A percentile compares a stretch with the other conserved stretches of the same genome.
phyloP scores from a whole-genome alignment of 2,888 invertebrate genomes.

The Scaptomyza flava region DNA sequence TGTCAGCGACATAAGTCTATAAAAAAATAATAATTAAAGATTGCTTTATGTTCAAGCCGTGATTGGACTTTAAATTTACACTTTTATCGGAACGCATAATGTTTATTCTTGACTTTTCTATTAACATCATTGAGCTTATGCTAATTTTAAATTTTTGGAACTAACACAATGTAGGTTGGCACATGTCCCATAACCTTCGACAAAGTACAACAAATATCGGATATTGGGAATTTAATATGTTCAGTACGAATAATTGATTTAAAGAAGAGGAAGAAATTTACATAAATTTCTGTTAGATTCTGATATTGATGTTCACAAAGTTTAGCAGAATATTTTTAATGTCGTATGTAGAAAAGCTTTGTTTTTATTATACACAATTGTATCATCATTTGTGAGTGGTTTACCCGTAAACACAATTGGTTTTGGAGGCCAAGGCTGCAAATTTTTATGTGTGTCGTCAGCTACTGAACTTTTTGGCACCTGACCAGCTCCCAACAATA shows the following conservation, averaged over 20 bases:
- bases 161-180: constrained; percentile 27
- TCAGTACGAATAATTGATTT: too few species aligned
- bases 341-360: too few species aligned
- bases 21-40: constrained; percentile 67
- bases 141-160: constrained; percentile 45
- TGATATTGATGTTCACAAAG: too few species aligned
- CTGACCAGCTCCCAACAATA: constrained; percentile 45
- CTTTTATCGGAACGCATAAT: constrained; percentile 35
- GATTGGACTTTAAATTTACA: constrained; percentile 57
- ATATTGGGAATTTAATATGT: too few species aligned
- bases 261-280: too few species aligned
- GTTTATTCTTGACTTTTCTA: constrained; percentile 40
- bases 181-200: constrained; percentile 17
- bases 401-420: constrained; percentile 31
- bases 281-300: too few species aligned
- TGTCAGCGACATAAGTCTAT: constrained; percentile 62
- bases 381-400: background rate
- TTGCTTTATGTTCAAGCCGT: constrained; percentile 70
- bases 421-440: constrained; percentile 73
- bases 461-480: constrained; percentile 65
- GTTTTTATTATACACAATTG: too few species aligned
- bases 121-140: constrained; percentile 53
- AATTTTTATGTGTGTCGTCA: constrained; percentile 36
- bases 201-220: constrained; percentile 1
- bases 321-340: too few species aligned